Base-by-base conservation (phyloP, 2,113 vertebrate genomes). In the Cygnus buccinator region DNA sequence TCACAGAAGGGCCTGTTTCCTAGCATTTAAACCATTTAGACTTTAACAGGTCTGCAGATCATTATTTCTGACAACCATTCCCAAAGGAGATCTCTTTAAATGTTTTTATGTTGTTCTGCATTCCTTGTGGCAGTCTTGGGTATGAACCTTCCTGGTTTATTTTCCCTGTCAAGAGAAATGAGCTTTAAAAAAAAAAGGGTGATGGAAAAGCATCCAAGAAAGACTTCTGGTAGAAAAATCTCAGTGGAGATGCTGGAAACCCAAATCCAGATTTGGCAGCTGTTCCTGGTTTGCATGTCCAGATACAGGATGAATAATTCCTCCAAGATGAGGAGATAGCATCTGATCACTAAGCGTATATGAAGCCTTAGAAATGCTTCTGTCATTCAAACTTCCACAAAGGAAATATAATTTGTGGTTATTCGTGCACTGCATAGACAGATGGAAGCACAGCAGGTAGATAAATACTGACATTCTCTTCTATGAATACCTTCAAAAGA, bases 371-470 rank as follows among this genome's bases (percentile, higher is more conserved):
- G 94, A 97, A 98, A 96, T 96, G 88, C 66, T 96, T 96, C 97
- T 98, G 97, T 97, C 98, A 97, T 96, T 98, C 98, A 98, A 97
- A 97, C 90, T 97, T 97, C 94, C 93, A 98, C 96, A 98, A 97
- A 98, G 97, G 87, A 98, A 98, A 97, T 97, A 89, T 94, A 98
- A 98, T 98, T 97, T 98, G 97, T 97, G 94, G 87, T 93, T 97
- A 97, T 96, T 91, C 80, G 58, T 96, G 95, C 55, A 33, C 96
- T 95, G 84, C 94, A 87, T 82, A 98, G 95, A 92, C 98, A 98
- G 98, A 98, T 98, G 98, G 98, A 96, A 87, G 91, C 98, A 97
- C 98, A 98, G 98, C 98, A 98, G 98, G 98, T 97, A 98, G 97
- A 98, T 98, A 98, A 98, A 98, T 94, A 97, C 94, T 97, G 97